phyloP scores from a whole-genome alignment of 2,113 vertebrate species.

The Falco punctatus region DNA sequence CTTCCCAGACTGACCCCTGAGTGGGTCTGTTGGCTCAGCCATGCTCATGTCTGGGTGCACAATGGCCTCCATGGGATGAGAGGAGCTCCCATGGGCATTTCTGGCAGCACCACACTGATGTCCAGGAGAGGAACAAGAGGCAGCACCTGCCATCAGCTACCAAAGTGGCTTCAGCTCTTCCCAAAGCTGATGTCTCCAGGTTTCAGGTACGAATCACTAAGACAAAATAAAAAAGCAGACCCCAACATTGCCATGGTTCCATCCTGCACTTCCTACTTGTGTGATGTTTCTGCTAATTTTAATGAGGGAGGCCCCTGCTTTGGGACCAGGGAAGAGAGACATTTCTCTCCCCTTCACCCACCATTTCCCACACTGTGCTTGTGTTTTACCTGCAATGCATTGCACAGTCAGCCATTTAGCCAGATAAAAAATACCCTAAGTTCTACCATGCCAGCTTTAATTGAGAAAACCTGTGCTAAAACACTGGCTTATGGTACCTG shows the following conservation, averaged over 20 bases:
- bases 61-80: background rate
- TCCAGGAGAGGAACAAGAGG: background rate
- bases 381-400: background rate
- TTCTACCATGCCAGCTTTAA: background rate
- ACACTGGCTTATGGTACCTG: constrained; percentile 53
- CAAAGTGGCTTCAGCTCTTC: background rate
- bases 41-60: background rate
- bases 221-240: background rate
- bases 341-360: background rate
- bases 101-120: background rate
- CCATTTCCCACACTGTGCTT: background rate
- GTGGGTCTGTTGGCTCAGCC: background rate
- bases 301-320: background rate
- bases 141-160: background rate
- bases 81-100: background rate
- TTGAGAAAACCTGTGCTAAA: background rate
- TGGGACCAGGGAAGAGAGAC: background rate
- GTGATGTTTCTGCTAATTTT: background rate
- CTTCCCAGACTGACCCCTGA: background rate
- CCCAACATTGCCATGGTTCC: background rate
- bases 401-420: background rate
- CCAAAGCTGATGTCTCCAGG: background rate
- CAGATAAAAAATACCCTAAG: background rate
- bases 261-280: background rate
- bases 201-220: background rate